A percentile compares a stretch with the other conserved stretches of the same genome.
phyloP scores from a whole-genome alignment of 2,888 invertebrate genomes.

The Dyspetes luteomarginatus region DNA sequence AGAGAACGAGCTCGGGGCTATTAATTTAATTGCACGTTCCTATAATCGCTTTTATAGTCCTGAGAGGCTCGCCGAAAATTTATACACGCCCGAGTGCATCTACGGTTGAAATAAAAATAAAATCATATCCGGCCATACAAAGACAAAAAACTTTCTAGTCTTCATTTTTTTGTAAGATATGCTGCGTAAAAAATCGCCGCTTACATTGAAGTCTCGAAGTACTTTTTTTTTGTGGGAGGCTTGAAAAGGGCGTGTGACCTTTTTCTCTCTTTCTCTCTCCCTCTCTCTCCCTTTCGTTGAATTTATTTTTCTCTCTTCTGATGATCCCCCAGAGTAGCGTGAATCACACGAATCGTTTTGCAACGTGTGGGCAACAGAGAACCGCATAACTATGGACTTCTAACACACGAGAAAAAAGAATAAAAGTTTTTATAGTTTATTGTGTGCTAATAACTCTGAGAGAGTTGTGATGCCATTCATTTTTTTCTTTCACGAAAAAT shows the following conservation, averaged over 20 bases:
- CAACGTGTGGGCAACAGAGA: conserved; percentile 55
- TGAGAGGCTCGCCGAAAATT: conserved; percentile 41
- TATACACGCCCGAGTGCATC: conserved; percentile 46
- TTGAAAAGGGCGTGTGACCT: conserved; percentile 43
- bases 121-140: neutral
- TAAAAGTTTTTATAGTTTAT: conserved; percentile 56
- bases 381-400: conserved; percentile 27
- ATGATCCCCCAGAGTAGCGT: conserved; percentile 42
- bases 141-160: conserved; percentile 6
- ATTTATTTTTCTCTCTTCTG: conserved; percentile 3
- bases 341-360: conserved; percentile 41
- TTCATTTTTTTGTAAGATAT: conserved; percentile 23
- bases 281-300: neutral
- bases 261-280: neutral
- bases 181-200: conserved; percentile 29
- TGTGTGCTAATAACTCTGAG: conserved; percentile 60
- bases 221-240: conserved; percentile 15
- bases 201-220: conserved; percentile 18
- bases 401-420: conserved; percentile 37
- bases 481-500: neutral
- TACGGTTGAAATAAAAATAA: conserved; percentile 1
- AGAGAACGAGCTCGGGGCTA: conserved; percentile 15
- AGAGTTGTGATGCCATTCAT: neutral
- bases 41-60: conserved; percentile 14
- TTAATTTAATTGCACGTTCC: conserved; percentile 56